Percentiles rank a stretch among this genome's conserved stretches.
Conservation (phyloP, 2,888 invertebrate species). For the Standfussiana lucernea region DNA sequence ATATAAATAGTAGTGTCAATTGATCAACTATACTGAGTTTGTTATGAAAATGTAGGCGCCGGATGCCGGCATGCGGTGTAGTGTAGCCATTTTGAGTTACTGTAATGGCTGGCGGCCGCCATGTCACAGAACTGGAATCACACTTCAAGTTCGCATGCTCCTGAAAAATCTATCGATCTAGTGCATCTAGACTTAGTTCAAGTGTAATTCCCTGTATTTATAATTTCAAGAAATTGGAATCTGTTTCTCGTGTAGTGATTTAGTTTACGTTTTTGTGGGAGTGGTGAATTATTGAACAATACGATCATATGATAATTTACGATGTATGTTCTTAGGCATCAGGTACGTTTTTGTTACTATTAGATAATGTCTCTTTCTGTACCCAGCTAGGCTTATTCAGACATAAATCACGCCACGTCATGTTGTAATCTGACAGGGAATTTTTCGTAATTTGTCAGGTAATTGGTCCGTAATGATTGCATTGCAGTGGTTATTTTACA, state of each 20-base stretch:
- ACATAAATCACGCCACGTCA: slow-evolving; percentile 4
- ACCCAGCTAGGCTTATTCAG: neutral
- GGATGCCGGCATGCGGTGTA: slow-evolving; percentile 80
- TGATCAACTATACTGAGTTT: slow-evolving; percentile 26
- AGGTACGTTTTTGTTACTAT: slow-evolving; percentile 48
- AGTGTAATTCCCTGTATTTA: neutral
- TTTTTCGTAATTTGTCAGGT: slow-evolving; percentile 33
- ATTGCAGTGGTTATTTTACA: slow-evolving; percentile 16
- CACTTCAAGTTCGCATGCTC: slow-evolving; percentile 45
- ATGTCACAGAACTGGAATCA: slow-evolving; percentile 83
- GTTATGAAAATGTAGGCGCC: slow-evolving; percentile 67
- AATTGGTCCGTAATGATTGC: slow-evolving; percentile 19
- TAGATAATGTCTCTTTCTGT: neutral
- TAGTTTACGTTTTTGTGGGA: slow-evolving; percentile 16
- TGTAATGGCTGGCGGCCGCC: slow-evolving; percentile 81
- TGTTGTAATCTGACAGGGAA: neutral
- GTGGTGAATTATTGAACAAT: slow-evolving; percentile 36
- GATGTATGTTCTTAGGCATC: slow-evolving; percentile 61
- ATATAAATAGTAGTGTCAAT: neutral
- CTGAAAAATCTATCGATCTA: slow-evolving; percentile 30
- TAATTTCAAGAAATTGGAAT: slow-evolving; percentile 1
- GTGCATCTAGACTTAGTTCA: slow-evolving; percentile 23
- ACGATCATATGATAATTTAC: slow-evolving; percentile 23
- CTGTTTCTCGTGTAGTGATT: slow-evolving; percentile 8
- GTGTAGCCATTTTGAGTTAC: slow-evolving; percentile 86